These are phyloP conservation scores for Acanthopagrus latus DNA, from an alignment of 2,797 vertebrate genomes.

Conservation along the genomic window DNA sequence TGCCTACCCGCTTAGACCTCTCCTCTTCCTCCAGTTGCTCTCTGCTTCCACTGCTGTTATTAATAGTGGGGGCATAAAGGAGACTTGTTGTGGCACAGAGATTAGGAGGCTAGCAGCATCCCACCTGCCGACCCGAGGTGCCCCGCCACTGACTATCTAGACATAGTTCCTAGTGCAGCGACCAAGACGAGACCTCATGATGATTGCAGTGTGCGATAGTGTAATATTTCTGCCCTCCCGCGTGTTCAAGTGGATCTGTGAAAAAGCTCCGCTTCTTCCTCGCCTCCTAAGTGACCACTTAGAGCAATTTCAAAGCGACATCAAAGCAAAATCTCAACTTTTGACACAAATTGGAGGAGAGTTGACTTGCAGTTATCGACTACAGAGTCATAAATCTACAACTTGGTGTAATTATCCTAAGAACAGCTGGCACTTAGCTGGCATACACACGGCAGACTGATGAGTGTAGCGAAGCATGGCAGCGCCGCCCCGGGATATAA, in stretches of 20 bases:
- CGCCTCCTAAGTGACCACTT: neutral
- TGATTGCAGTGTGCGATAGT: neutral
- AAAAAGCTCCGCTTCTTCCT: neutral
- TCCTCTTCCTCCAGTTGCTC: constrained; percentile 46
- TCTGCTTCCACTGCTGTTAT: constrained; percentile 47
- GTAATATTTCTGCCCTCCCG: neutral
- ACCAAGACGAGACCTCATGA: neutral
- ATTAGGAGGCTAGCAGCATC: constrained; percentile 37
- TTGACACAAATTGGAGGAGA: constrained; percentile 18
- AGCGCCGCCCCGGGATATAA: constrained; percentile 33
- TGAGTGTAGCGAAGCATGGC: constrained; percentile 49
- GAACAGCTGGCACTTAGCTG: constrained; percentile 50
- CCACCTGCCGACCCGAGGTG: constrained; percentile 36
- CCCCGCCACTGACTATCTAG: constrained; percentile 4
- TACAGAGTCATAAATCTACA: constrained; percentile 32
- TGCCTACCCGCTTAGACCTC: constrained; percentile 46
- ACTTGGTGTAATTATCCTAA: constrained; percentile 47
- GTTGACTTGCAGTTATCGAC: constrained; percentile 1
- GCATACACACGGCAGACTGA: constrained; percentile 43
- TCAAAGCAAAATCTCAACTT: neutral
- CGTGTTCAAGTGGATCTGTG: neutral
- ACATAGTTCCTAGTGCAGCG: neutral
- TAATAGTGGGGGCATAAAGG: constrained; percentile 51
- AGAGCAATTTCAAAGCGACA: neutral
- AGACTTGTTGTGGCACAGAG: constrained; percentile 58